Evolutionary conservation across 2,113 vertebrate species (phyloP), one percentile per base, ranked within the genome.

Genomic region (Zootoca vivipara): DNA sequence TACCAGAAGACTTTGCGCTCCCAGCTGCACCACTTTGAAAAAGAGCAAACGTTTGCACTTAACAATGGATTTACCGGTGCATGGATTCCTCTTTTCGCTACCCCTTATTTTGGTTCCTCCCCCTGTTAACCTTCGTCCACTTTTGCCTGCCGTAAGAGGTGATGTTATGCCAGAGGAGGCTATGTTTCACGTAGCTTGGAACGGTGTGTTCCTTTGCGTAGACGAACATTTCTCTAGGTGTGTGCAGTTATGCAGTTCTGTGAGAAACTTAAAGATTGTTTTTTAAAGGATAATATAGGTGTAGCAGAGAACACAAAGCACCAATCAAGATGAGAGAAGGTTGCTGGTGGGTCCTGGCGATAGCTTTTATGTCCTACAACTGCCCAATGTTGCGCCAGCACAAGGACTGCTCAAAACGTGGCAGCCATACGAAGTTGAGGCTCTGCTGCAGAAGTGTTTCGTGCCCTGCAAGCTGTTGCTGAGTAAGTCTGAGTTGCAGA

Each of bases 21-120:
- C 85, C 33, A 88, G 42, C 52, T 26, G 40, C 62, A 56, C 18
- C 70, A 77, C 16, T 77, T 77, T 40, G 42, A 88, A 83, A 72
- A 78, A 62, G 38, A 46, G 42, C 80, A 88, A 56, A 82, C 56
- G 24, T 82, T 85, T 82, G 78, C 79, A 82, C 70, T 87, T 35
- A 83, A 77, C 40, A 52, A 65, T 83, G 81, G 22, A 77, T 38
- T 38, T 78, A 46, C 42, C 35, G 40, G n/a, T 82, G 35, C 38
- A 33, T 33, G 10, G 35, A 24, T 42, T 74, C 9, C 10, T 22
- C n/a, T 35, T 82, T 30, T 58, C 26, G 30, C 9, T 33, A 18
- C 22, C 38, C 62, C 20, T 22, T 5, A 13, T 58, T 62, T 81
- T 33, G 16, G 4, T 13, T 4, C 24, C 4, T 22, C 10, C 33